Base-by-base conservation (phyloP, 2,888 invertebrate genomes). In the Coecobrya sp. region DNA sequence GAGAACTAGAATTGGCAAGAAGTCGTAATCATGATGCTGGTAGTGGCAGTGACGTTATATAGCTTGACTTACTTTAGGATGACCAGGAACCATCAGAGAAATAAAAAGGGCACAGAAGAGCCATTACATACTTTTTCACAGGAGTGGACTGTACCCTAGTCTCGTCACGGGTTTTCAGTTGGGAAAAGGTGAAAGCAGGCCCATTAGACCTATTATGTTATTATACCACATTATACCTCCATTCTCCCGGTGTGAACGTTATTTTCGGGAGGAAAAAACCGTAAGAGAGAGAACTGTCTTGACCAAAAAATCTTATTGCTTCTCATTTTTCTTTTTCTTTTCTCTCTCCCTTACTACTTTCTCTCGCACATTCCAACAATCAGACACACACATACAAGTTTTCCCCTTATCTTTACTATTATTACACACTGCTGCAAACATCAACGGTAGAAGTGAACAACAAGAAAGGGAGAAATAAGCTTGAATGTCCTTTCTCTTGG, bases 131-230 rank as follows among this genome's bases (percentile, higher is more conserved):
- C 36, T 70, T 36, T 70, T 36, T 16, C 36, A n/a, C 36, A 65
- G 13, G 27, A 65, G 27, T 65, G 62, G 62, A 27, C 68, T 13
- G 10, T 27, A 5, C 27, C 30, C 36, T 30, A 1, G 19, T 73
- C 73, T 42, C 42, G 7, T 42, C 1, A 27, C n/a, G n/a, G n/a
- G 30, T 73, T n/a, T 45, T 36, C 73, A 16, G 36, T 19, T 30
- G 27, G 27, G 55, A 36, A 86, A 76, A 87, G 87, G 87, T 87
- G 87, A 87, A 87, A 87, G 87, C 52, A 25, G 59, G 19, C 87
- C 73, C 76, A 79, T 87, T 87, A 87, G 65, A 22, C 45, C 62
- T 59, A 87, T 87, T 87, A 87, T 87, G 62, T 70, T 87, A 87
- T 87, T 87, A 79, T 79, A 87, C 76, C 86, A 86, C 86, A 70